A percentile compares a stretch with the other conserved stretches of the same genome.
phyloP scores from a whole-genome alignment of 2,797 vertebrate genomes.

The Hydrophis major region DNA sequence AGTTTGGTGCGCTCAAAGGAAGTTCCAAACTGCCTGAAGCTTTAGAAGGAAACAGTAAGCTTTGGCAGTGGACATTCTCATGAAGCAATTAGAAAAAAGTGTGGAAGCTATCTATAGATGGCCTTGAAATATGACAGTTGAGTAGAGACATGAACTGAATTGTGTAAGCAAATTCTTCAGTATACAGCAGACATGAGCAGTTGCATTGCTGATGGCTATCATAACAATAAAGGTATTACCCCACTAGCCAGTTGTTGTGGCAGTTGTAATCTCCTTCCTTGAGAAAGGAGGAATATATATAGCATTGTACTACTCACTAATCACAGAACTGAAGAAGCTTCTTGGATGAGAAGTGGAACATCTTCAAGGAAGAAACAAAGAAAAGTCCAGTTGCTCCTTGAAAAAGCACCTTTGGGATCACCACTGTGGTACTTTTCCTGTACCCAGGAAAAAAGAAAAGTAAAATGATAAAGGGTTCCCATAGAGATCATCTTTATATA shows the following conservation, averaged over 20 bases:
- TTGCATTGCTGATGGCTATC: background rate
- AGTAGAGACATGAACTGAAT: background rate
- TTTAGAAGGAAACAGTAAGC: background rate
- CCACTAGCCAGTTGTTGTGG: background rate
- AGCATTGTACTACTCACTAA: background rate
- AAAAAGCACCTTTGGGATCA: background rate
- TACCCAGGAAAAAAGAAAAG: background rate
- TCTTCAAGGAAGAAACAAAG: too few relatives aligned
- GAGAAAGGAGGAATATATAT: background rate
- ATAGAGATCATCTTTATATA: background rate
- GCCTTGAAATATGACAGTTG: background rate
- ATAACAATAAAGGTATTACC: background rate
- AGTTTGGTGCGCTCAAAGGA: background rate
- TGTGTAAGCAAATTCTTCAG: background rate
- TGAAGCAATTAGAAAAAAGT: background rate
- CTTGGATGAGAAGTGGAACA: too few relatives aligned
- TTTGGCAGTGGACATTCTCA: background rate
- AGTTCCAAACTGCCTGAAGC: background rate
- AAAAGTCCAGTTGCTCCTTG: too few relatives aligned
- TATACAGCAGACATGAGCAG: background rate
- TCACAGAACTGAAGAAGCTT: too few relatives aligned
- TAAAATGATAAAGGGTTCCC: background rate
- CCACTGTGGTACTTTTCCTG: background rate
- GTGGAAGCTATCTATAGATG: background rate
- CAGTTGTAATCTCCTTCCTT: background rate